A percentile compares a stretch with the other conserved stretches of the same genome.
Evolutionary conservation across 1,140 invertebrate species (phyloP).

Genomic region (Drosophila pallidifrons): DNA sequence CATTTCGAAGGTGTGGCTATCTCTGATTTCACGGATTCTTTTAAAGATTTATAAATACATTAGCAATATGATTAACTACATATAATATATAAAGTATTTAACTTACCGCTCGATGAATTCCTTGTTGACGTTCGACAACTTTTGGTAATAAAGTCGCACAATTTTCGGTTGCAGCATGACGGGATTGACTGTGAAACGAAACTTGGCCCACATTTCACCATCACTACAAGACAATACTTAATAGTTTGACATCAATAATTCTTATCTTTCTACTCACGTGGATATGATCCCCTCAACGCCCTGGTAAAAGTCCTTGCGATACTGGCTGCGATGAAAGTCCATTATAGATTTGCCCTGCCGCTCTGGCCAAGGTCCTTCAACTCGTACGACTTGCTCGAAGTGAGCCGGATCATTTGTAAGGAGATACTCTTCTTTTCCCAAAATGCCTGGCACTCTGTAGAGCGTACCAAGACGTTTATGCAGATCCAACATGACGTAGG

Average conservation of each 20-base stretch:
- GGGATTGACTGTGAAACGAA: constrained; percentile 69
- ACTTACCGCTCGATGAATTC: constrained; percentile 75
- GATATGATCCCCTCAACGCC: constrained; percentile 47
- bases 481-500: constrained; percentile 34
- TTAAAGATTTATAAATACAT: background rate
- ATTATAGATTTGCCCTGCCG: constrained; percentile 40
- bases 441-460: constrained; percentile 25
- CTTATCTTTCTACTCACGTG: constrained; percentile 7
- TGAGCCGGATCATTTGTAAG: constrained; percentile 54
- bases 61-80: too few species aligned
- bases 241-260: background rate
- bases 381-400: constrained; percentile 53
- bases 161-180: constrained; percentile 77
- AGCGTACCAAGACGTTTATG: constrained; percentile 46
- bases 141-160: constrained; percentile 60
- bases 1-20: constrained; percentile 86
- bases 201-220: constrained; percentile 66
- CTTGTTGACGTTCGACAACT: constrained; percentile 74
- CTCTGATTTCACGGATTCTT: constrained; percentile 78
- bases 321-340: constrained; percentile 40
- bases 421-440: constrained; percentile 41
- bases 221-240: constrained; percentile 31
- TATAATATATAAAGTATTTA: too few species aligned
- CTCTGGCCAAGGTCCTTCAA: constrained; percentile 66
- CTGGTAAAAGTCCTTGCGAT: constrained; percentile 55